Evolutionary conservation across 2,113 vertebrate genomes (phyloP).

Genomic region (Cyanoramphus novaezelandiae): DNA sequence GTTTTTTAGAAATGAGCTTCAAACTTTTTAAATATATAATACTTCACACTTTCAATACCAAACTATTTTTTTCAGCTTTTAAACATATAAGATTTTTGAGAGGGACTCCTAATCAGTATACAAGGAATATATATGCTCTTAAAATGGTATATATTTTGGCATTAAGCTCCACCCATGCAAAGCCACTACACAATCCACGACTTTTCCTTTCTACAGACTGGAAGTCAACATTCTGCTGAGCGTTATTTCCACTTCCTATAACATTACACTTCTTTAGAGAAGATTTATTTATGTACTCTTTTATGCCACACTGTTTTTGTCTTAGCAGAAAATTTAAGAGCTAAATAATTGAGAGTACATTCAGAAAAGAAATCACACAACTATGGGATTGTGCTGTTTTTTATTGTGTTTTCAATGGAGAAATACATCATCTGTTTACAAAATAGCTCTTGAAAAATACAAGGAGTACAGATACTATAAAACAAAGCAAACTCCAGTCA

Average conservation of each 20-base stretch:
- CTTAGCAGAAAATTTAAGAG: not conserved
- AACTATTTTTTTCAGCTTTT: not conserved
- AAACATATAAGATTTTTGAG: not conserved
- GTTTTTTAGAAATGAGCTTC: not conserved
- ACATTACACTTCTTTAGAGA: not conserved
- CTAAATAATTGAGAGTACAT: not conserved
- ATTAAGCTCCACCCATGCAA: not conserved
- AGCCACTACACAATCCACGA: not conserved
- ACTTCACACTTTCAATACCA: not conserved
- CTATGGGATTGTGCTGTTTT: conserved; percentile 81
- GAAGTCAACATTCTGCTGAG: not conserved
- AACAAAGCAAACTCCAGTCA: conserved; percentile 89
- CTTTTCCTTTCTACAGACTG: not conserved
- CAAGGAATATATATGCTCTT: not conserved
- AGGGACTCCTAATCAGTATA: not conserved
- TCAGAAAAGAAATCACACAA: conserved; percentile 73
- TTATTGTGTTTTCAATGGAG: conserved; percentile 89
- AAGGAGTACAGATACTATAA: conserved; percentile 89
- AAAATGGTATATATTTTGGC: not conserved
- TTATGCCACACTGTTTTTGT: not conserved
- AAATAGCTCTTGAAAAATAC: conserved; percentile 91
- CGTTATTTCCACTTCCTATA: not conserved
- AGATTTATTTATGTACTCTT: not conserved
- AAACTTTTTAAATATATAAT: not conserved
- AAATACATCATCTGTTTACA: conserved; percentile 91